These are phyloP conservation scores for Tolmerus cingulatus DNA, from an alignment of 2,888 invertebrate species.

Conservation along the genomic window DNA sequence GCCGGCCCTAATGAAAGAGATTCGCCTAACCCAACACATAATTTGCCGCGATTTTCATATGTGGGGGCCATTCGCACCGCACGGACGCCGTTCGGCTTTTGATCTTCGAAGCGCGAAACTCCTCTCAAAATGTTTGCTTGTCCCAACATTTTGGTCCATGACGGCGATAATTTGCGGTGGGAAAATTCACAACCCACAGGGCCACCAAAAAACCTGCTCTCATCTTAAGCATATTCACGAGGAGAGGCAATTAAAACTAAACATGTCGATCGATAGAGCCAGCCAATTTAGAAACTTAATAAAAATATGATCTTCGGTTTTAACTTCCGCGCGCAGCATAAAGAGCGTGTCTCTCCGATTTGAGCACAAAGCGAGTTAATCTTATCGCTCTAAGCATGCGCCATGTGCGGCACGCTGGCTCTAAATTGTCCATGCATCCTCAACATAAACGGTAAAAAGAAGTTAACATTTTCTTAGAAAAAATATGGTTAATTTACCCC, in stretches of 20 bases:
- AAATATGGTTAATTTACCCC: neutral
- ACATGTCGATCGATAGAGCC: neutral
- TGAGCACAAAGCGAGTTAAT: neutral
- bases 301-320: neutral
- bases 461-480: neutral
- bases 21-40: neutral
- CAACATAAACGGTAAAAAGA: neutral
- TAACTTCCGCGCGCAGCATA: neutral
- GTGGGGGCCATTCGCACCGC: neutral
- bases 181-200: neutral
- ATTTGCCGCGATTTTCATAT: neutral
- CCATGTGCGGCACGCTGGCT: neutral
- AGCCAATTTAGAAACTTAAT: neutral
- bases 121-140: neutral
- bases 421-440: neutral
- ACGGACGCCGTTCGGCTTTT: neutral
- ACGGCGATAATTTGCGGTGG: neutral
- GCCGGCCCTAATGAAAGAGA: neutral
- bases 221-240: neutral
- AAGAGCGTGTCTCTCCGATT: neutral
- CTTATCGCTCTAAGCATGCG: neutral
- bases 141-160: neutral
- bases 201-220: neutral
- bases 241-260: neutral
- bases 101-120: neutral